phyloP scores from a whole-genome alignment of 2,113 vertebrate species.

The Butorides virescens region DNA sequence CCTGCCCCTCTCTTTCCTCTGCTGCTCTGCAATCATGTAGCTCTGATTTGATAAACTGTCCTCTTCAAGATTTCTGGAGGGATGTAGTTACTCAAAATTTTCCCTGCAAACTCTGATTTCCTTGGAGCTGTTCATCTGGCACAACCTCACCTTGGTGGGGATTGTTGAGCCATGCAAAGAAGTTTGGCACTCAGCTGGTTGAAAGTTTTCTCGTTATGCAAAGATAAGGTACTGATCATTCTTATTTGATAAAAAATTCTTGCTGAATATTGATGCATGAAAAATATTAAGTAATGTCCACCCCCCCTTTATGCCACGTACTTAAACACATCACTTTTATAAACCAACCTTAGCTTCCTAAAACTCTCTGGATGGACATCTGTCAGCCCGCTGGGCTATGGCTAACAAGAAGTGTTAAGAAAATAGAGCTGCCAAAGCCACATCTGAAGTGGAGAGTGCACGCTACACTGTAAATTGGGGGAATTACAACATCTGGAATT shows the following conservation, averaged over 20 bases:
- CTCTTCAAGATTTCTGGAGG: not conserved
- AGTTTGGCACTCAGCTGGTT: not conserved
- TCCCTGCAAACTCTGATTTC: not conserved
- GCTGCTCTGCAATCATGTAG: not conserved
- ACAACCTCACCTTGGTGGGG: fast-evolving
- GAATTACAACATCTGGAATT: not conserved
- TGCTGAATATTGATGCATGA: not conserved
- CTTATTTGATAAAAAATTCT: not conserved
- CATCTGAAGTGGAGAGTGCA: not conserved
- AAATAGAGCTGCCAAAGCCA: not conserved
- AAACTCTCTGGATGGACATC: not conserved
- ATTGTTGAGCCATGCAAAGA: not conserved
- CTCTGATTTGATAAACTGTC: not conserved
- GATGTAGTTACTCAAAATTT: not conserved
- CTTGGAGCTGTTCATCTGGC: not conserved
- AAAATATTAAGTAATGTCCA: not conserved
- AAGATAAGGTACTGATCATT: not conserved
- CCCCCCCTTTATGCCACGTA: fast-evolving
- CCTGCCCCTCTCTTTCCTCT: not conserved
- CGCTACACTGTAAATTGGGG: not conserved
- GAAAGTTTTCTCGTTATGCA: not conserved
- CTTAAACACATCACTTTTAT: not conserved
- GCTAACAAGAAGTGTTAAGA: not conserved
- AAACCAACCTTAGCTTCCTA: not conserved
- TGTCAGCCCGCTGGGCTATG: not conserved